Evolutionary conservation across 2,888 invertebrate species (phyloP).

Genomic region (Tachina grossa): DNA sequence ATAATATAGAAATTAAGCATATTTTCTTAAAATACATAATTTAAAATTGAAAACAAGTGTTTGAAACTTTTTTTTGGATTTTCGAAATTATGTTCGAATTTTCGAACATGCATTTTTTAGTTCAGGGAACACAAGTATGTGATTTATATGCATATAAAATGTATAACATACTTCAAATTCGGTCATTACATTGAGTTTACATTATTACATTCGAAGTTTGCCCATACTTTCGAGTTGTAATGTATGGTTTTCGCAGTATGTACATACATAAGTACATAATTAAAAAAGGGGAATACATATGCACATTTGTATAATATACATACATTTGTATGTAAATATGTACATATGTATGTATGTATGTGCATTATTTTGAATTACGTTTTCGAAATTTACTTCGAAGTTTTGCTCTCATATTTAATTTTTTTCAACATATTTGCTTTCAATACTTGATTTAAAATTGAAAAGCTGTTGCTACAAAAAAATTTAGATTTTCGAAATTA

Average conservation of each 20-base stretch:
- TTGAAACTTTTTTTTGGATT: not conserved
- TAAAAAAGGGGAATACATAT: no score
- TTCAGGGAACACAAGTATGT: not conserved
- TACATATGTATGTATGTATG: not conserved
- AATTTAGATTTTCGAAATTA: not conserved
- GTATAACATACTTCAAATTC: no score
- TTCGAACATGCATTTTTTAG: not conserved
- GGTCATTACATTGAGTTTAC: no score
- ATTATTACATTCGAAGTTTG: not conserved
- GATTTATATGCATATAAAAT: not conserved
- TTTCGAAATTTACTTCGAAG: no score
- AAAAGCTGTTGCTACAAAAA: not conserved
- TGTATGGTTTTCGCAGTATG: no score
- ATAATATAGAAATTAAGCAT: not conserved
- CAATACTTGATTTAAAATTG: not conserved
- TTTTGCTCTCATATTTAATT: no score
- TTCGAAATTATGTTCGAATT: constrained; percentile 2
- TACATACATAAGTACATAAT: no score
- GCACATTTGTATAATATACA: no score
- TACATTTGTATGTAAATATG: no score
- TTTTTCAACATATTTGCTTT: not conserved
- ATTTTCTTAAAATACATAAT: not conserved
- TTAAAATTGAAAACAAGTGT: not conserved
- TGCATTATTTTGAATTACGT: no score
- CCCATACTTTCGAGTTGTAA: not conserved